Base-by-base conservation (phyloP, 2,888 invertebrate species). In the Exephanes ischioxanthus region DNA sequence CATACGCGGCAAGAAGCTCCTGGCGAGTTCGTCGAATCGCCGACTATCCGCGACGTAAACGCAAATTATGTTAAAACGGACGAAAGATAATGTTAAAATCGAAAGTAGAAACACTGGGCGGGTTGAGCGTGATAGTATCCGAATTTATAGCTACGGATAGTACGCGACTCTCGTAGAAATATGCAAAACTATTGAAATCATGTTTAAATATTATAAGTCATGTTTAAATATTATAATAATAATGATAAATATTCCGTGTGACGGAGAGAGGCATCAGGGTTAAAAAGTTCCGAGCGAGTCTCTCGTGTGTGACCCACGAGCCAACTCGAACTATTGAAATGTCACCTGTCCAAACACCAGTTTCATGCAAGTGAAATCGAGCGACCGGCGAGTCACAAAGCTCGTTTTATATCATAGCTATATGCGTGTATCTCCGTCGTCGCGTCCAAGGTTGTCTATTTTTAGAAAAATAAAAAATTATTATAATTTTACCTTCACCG, bases 271-370 rank as follows among this genome's bases (percentile, higher is more conserved):
- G 26, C 26, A 58, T 26, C 58, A 58, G 58, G 26, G 58, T 58
- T 58, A 58, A 63, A 30, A 63, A 63, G 14, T 4, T 63, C 33
- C 30, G 33, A 63, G 16, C 63, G 63, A 63, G 33, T 63, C 63
- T 63, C 63, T 63, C 63, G 63, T 63, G 63, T 70, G 51, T 79
- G 79, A 80, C 83, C 75, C 75, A 67, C 77, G 71, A 73, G 73
- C 70, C 22, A 61, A 72, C 33, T 66, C 72, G 71, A 82, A 72
- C 77, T 80, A 88, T 87, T 81, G 88, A 87, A 88, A 88, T 86
- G 88, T 88, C 86, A 88, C 86, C 84, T 80, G 87, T 83, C 84
- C 26, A 84, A 79, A 84, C 85, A 84, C 84, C 86, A 83, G 86
- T 85, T 83, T 76, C 61, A 80, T 79, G 80, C 82, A 83, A 76